A percentile compares a stretch with the other conserved stretches of the same genome.
Evolutionary conservation across 2,797 vertebrate genomes (phyloP).

Genomic region (Nothura maculosa): DNA sequence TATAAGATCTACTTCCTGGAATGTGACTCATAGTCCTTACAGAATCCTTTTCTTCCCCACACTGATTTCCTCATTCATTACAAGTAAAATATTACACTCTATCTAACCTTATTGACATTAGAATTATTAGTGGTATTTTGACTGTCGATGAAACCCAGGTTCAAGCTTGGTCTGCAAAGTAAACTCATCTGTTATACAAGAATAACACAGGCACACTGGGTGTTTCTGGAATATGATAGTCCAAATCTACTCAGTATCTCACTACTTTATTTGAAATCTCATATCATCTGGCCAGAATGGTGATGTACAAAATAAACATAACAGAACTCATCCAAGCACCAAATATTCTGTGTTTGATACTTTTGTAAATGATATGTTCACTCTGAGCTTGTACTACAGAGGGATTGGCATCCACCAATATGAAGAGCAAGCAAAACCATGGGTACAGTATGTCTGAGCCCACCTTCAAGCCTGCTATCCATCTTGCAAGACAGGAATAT

Average conservation of each 20-base stretch:
- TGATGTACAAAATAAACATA: background rate
- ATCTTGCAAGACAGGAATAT: background rate
- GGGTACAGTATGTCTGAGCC: background rate
- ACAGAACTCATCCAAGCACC: rapidly evolving
- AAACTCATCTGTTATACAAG: background rate
- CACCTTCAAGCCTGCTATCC: background rate
- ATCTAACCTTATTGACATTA: background rate
- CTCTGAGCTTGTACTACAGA: background rate
- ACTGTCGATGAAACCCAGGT: background rate
- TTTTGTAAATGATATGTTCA: background rate
- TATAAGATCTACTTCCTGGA: background rate
- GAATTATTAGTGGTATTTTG: background rate
- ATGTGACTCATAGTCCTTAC: background rate
- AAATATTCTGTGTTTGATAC: background rate
- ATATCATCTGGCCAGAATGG: rapidly evolving
- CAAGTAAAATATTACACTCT: background rate
- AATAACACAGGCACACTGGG: background rate
- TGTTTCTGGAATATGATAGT: background rate
- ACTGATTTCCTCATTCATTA: background rate
- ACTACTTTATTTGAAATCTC: background rate
- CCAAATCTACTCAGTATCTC: background rate
- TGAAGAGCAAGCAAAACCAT: background rate
- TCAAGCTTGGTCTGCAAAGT: background rate
- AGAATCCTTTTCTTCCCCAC: background rate
- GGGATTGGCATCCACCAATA: background rate